These are phyloP conservation scores for Perca schrenkii DNA, from an alignment of 2,113 vertebrate genomes.

Conservation along the genomic window DNA sequence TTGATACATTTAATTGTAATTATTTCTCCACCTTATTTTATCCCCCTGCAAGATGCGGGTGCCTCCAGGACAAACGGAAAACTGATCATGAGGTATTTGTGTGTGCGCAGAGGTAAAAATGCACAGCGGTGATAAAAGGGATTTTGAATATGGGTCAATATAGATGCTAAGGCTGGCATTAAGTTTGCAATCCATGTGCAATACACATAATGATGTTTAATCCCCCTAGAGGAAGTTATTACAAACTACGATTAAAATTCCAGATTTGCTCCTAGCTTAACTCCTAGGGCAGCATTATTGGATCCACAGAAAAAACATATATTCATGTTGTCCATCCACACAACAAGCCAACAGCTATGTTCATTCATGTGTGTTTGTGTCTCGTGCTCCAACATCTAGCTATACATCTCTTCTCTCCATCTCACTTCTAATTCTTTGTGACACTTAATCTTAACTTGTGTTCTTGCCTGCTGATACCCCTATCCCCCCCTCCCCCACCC, in stretches of 20 bases:
- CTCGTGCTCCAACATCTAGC: not conserved
- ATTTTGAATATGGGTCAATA: constrained; percentile 73
- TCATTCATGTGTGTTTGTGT: not conserved
- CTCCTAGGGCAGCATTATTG: not conserved
- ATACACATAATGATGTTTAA: constrained; percentile 68
- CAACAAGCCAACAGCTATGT: constrained; percentile 1
- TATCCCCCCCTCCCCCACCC: too few species aligned
- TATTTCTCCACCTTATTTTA: constrained; percentile 48
- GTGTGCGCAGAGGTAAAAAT: constrained; percentile 17
- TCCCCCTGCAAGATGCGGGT: not conserved
- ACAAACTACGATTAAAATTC: constrained; percentile 62
- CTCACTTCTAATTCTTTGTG: constrained; percentile 51
- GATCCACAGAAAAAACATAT: not conserved
- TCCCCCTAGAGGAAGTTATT: constrained; percentile 67
- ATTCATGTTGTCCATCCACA: not conserved
- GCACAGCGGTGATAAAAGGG: constrained; percentile 44
- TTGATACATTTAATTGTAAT: constrained; percentile 71
- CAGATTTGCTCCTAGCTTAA: constrained; percentile 43
- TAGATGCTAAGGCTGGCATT: constrained; percentile 70
- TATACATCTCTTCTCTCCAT: constrained; percentile 26
- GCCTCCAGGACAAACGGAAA: constrained; percentile 29
- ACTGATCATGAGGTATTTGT: constrained; percentile 12
- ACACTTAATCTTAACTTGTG: constrained; percentile 59
- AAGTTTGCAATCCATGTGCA: constrained; percentile 67
- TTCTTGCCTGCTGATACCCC: constrained; percentile 51